Conservation (phyloP, 2,888 invertebrate genomes). For the Carpatolechia fugitivella region DNA sequence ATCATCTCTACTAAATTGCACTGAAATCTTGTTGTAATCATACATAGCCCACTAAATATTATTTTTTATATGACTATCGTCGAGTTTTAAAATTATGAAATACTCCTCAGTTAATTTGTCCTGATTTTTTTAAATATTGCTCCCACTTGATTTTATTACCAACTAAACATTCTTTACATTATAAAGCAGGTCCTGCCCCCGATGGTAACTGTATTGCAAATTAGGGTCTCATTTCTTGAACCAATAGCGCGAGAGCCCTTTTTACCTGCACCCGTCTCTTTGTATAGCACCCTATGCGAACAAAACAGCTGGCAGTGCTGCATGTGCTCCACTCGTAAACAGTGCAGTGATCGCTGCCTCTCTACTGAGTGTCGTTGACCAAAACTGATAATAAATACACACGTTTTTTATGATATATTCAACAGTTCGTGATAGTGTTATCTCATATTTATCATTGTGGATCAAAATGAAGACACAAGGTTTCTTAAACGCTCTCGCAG, state of each 20-base stretch:
- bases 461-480: slow-evolving; percentile 40
- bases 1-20: background rate
- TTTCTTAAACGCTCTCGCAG: slow-evolving; percentile 36
- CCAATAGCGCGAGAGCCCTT: slow-evolving; percentile 36
- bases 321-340: slow-evolving; percentile 3
- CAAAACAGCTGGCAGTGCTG: slow-evolving; percentile 18
- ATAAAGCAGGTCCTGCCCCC: background rate
- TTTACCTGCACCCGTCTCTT: slow-evolving; percentile 51
- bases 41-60: too few relatives aligned
- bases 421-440: slow-evolving; percentile 34
- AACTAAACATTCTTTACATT: background rate
- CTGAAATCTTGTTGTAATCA: too few relatives aligned
- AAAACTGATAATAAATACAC: slow-evolving; percentile 23
- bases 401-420: slow-evolving; percentile 26
- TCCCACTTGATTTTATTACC: background rate
- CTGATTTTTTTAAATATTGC: background rate
- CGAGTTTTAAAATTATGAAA: slow-evolving; percentile 2
- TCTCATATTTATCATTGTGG: slow-evolving; percentile 30
- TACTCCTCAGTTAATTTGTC: background rate
- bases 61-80: slow-evolving; percentile 5
- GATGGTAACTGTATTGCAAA: background rate
- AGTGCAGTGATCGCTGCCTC: slow-evolving; percentile 33
- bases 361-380: slow-evolving; percentile 22
- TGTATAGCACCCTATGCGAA: background rate
- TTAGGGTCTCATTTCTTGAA: slow-evolving; percentile 2